Conservation (phyloP, 2,797 vertebrate species). For the Percopsis omiscomaycus region DNA sequence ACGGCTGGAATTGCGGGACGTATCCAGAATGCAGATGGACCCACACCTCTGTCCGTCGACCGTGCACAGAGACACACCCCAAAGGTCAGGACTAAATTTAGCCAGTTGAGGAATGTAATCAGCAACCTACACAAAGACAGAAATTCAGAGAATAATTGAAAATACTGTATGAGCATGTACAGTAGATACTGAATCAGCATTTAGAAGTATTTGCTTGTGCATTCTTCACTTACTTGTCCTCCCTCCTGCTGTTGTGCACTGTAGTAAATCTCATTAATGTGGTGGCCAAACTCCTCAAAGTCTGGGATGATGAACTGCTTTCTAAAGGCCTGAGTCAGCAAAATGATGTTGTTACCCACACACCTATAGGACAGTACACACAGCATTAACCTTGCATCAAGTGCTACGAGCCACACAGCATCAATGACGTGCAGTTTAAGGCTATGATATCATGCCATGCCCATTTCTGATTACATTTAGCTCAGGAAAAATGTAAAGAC, state of each 20-base stretch:
- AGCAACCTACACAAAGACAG: slow-evolving; percentile 77
- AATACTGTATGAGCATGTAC: background rate
- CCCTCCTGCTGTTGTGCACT: slow-evolving; percentile 72
- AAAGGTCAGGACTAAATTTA: slow-evolving; percentile 86
- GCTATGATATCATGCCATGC: background rate
- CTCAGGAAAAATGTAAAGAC: too few relatives aligned
- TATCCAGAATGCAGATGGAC: background rate
- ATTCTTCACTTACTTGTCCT: slow-evolving; percentile 74
- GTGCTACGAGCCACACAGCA: background rate
- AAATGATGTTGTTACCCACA: slow-evolving; percentile 85
- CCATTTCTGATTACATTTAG: too few relatives aligned
- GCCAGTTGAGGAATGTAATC: slow-evolving; percentile 92
- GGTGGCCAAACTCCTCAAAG: slow-evolving; percentile 81
- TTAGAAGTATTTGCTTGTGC: background rate
- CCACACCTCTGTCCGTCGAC: slow-evolving; percentile 87
- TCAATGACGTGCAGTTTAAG: background rate
- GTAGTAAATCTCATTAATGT: slow-evolving; percentile 82
- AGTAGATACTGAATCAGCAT: background rate
- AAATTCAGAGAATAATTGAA: background rate
- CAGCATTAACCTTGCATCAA: background rate
- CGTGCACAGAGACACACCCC: slow-evolving; percentile 90
- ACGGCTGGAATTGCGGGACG: too few relatives aligned
- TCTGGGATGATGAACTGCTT: slow-evolving; percentile 91
- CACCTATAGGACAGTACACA: slow-evolving; percentile 70
- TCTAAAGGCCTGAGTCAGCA: slow-evolving; percentile 88